Percentiles rank a stretch among this genome's conserved stretches.
These are phyloP conservation scores for Pantherophis vulpinus DNA, from an alignment of 2,797 vertebrate species.

Conservation along the genomic window DNA sequence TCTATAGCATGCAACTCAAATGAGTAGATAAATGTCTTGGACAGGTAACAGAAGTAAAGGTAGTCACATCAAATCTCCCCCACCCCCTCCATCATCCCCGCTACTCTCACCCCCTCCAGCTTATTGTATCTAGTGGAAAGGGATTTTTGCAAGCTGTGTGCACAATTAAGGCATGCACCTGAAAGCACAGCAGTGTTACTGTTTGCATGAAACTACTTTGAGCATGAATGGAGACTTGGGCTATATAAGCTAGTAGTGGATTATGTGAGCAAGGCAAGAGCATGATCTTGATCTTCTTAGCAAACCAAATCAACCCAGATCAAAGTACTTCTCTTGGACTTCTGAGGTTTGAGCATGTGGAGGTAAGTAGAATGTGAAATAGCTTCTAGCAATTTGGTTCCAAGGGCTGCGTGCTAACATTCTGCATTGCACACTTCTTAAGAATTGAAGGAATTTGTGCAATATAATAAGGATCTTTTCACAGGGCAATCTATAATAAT, in stretches of 20 bases:
- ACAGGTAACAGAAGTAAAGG: not conserved
- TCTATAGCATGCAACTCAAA: rapidly evolving
- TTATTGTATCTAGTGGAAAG: not conserved
- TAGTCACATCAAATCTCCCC: not conserved
- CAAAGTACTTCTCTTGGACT: not conserved
- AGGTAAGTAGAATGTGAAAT: not conserved
- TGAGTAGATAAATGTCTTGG: not conserved
- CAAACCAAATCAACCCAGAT: not conserved
- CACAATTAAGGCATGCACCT: not conserved
- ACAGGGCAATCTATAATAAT: not conserved
- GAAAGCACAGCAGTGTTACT: not conserved
- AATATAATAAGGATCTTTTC: not conserved
- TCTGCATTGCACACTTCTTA: not conserved
- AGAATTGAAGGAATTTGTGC: not conserved
- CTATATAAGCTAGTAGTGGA: not conserved
- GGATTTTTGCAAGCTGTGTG: not conserved
- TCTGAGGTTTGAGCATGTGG: not conserved
- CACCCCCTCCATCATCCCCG: too few species aligned
- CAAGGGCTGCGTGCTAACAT: not conserved
- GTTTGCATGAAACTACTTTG: not conserved
- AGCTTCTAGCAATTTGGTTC: not conserved
- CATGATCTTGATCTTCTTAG: not conserved
- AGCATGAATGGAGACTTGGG: not conserved
- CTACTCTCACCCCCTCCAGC: not conserved
- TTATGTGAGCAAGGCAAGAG: not conserved